Conservation (phyloP, 2,113 vertebrate genomes). For the Neotoma lepida region DNA sequence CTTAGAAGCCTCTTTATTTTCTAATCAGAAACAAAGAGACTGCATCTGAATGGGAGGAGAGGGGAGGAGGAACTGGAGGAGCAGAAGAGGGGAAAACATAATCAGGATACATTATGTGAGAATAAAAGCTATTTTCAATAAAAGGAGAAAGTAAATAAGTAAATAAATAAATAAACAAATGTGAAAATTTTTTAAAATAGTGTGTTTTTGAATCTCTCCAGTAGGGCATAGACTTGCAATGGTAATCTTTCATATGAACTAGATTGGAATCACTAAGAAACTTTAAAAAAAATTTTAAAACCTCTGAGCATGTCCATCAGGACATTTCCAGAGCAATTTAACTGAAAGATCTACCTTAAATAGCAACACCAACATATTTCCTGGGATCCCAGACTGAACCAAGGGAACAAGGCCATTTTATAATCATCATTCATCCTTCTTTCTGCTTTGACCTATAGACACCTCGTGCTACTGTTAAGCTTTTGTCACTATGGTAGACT, state of each 20-base stretch:
- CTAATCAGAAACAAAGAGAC: background rate
- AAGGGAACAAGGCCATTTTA: background rate
- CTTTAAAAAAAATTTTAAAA: background rate
- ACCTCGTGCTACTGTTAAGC: background rate
- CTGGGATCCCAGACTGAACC: background rate
- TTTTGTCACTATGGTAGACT: background rate
- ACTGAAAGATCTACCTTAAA: background rate
- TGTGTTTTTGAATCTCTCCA: background rate
- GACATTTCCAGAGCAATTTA: background rate
- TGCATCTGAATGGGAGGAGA: background rate
- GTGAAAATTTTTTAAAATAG: background rate
- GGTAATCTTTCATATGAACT: background rate
- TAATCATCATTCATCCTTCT: background rate
- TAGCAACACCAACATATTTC: background rate
- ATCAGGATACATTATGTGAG: background rate
- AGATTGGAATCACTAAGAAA: background rate
- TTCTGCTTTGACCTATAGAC: background rate
- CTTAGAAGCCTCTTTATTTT: background rate
- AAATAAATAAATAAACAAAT: background rate
- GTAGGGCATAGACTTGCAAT: background rate
- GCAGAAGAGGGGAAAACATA: background rate
- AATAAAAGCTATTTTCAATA: background rate
- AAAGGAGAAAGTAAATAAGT: background rate
- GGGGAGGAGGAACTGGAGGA: no score
- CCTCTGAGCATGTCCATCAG: background rate